A percentile compares a stretch with the other conserved stretches of the same genome.
phyloP scores from a whole-genome alignment of 2,113 vertebrate species.

The Riparia riparia region DNA sequence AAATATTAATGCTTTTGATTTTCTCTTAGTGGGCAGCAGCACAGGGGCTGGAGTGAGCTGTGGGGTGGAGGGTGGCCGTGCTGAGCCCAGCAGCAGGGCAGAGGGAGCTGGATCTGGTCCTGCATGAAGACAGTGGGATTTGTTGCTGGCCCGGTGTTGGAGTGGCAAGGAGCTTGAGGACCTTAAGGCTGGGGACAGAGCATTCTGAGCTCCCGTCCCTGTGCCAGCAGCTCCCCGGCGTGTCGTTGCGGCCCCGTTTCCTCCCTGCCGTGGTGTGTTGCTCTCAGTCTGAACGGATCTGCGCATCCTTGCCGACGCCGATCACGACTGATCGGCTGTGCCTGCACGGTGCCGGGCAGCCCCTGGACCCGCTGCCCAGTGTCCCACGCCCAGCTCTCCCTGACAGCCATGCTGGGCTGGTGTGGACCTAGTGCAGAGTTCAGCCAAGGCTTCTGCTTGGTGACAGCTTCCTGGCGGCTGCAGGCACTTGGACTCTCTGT shows the following conservation, averaged over 20 bases:
- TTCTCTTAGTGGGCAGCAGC: not conserved
- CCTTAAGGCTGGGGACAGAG: not conserved
- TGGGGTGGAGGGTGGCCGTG: not conserved
- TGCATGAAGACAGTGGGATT: not conserved
- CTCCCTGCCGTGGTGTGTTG: not conserved
- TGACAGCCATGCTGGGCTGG: not conserved
- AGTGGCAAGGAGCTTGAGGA: not conserved
- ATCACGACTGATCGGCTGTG: not conserved
- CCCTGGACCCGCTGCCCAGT: not conserved
- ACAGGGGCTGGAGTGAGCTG: not conserved
- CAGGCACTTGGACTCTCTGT: not conserved
- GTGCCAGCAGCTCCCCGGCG: accelerated
- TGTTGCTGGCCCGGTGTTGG: not conserved
- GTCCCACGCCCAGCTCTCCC: not conserved
- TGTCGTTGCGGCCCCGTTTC: not conserved
- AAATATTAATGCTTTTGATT: constrained; percentile 51
- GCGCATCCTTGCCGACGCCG: not conserved
- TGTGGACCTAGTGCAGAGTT: accelerated
- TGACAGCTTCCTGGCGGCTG: not conserved
- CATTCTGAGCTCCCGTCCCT: not conserved
- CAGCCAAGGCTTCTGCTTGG: accelerated
- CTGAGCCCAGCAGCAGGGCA: not conserved
- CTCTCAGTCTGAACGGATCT: not conserved
- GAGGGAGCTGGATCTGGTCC: not conserved
- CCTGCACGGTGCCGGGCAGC: not conserved